phyloP scores from a whole-genome alignment of 2,888 invertebrate species.

The Cheilosia pagana region DNA sequence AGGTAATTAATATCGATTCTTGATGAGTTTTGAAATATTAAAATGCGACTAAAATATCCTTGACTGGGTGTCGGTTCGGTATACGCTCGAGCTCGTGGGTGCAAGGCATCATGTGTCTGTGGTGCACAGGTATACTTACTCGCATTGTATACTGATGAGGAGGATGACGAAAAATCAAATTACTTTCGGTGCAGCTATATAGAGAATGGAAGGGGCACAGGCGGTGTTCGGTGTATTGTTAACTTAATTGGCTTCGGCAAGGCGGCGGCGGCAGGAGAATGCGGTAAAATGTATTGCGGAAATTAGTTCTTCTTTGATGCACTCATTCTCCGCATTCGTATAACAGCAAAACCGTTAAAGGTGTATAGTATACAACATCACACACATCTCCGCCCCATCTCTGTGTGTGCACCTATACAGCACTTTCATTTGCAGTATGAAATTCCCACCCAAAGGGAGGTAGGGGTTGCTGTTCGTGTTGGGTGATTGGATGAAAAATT shows the following conservation, averaged over 20 bases:
- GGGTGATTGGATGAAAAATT: slow-evolving; percentile 73
- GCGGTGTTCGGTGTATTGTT: slow-evolving; percentile 68
- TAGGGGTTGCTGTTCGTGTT: slow-evolving; percentile 40
- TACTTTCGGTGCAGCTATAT: slow-evolving; percentile 42
- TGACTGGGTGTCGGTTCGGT: not conserved
- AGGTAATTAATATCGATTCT: slow-evolving; percentile 77
- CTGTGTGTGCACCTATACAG: not conserved
- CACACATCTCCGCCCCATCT: not conserved
- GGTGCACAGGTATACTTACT: too few relatives aligned
- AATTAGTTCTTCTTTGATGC: slow-evolving; percentile 75
- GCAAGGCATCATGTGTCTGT: not conserved
- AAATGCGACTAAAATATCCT: slow-evolving; percentile 70
- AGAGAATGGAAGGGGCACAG: not conserved
- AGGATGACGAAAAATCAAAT: slow-evolving; percentile 53
- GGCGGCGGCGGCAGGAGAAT: slow-evolving; percentile 43
- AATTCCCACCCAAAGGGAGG: slow-evolving; percentile 33
- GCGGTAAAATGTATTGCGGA: slow-evolving; percentile 71
- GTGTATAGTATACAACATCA: slow-evolving; percentile 13
- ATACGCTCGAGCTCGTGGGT: not conserved
- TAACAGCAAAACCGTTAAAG: slow-evolving; percentile 43
- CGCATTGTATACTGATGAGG: not conserved
- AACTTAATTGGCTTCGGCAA: slow-evolving; percentile 71
- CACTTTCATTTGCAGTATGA: slow-evolving; percentile 51
- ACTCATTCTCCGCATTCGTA: slow-evolving; percentile 56
- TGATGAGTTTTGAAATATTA: slow-evolving; percentile 76